Percentiles rank a stretch among this genome's conserved stretches.
Evolutionary conservation across 1,140 invertebrate genomes (phyloP).

Genomic region (Formica selysi): DNA sequence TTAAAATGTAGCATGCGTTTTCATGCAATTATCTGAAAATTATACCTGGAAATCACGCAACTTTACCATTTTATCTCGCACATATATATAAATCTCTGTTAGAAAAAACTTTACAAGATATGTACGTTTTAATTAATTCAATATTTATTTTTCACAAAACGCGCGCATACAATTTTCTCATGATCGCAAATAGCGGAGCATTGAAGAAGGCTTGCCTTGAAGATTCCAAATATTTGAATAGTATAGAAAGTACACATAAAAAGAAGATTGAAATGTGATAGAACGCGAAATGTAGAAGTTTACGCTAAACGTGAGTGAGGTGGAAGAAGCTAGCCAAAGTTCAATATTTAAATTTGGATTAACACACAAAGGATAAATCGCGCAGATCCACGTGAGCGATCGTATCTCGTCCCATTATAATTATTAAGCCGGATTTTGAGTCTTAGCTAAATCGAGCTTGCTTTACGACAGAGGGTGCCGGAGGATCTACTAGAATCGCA

Average conservation of each 20-base stretch:
- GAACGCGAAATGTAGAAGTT: neutral
- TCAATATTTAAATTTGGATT: conserved; percentile 77
- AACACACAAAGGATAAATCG: conserved; percentile 62
- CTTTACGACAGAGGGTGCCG: neutral
- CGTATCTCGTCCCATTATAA: conserved; percentile 28
- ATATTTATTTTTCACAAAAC: neutral
- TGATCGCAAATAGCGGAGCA: neutral
- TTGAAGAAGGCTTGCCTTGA: neutral
- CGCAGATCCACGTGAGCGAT: conserved; percentile 2
- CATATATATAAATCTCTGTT: neutral
- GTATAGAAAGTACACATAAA: conserved; percentile 29
- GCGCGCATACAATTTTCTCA: neutral
- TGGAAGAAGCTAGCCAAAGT: conserved; percentile 58
- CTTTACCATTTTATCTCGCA: neutral
- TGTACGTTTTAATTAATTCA: conserved; percentile 14
- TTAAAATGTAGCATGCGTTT: conserved; percentile 34
- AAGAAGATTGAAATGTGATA: conserved; percentile 8
- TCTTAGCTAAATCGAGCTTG: conserved; percentile 28
- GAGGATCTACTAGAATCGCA: neutral
- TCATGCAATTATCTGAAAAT: conserved; percentile 40
- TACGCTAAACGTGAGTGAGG: conserved; percentile 33
- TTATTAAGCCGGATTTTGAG: conserved; percentile 49
- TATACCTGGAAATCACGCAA: conserved; percentile 4
- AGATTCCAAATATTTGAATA: conserved; percentile 49
- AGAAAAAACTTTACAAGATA: neutral